A percentile compares a stretch with the other conserved stretches of the same genome.
phyloP scores from a whole-genome alignment of 2,797 vertebrate species.

The Pipistrellus pipistrellus region DNA sequence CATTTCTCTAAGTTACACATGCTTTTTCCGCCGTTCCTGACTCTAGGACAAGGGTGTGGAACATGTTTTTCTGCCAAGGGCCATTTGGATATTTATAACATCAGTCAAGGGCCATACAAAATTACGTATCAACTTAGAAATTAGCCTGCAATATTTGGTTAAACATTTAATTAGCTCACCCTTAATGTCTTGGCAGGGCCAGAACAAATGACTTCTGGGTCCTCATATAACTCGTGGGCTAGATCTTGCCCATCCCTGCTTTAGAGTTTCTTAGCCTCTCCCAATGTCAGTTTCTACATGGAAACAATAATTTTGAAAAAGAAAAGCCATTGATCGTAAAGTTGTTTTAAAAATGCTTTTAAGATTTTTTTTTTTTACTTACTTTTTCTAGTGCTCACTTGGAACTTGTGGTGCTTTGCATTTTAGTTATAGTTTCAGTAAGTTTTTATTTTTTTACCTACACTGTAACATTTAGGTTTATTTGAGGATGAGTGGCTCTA shows the following conservation, averaged over 20 bases:
- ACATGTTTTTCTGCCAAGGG: no score
- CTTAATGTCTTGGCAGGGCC: no score
- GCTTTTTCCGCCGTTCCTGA: neutral
- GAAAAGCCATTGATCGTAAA: neutral
- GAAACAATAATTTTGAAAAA: neutral
- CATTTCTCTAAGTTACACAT: neutral
- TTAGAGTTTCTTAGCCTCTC: neutral
- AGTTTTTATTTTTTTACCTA: neutral
- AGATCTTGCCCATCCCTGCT: no score
- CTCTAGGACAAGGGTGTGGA: neutral
- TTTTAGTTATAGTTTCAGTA: neutral
- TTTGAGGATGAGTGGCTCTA: neutral
- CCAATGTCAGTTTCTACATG: neutral
- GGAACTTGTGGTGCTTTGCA: neutral
- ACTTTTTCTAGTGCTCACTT: neutral
- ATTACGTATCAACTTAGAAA: no score
- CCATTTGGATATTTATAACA: no score
- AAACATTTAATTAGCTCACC: no score
- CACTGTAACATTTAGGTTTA: neutral
- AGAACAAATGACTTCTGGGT: no score
- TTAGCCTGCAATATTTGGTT: no score
- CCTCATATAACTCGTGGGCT: no score
- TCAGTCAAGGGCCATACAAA: no score
- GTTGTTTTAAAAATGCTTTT: no score
- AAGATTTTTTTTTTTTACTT: neutral